Evolutionary conservation across 2,888 invertebrate genomes (phyloP), one percentile per base, ranked within the genome.

Genomic region (Clunio marinus): DNA sequence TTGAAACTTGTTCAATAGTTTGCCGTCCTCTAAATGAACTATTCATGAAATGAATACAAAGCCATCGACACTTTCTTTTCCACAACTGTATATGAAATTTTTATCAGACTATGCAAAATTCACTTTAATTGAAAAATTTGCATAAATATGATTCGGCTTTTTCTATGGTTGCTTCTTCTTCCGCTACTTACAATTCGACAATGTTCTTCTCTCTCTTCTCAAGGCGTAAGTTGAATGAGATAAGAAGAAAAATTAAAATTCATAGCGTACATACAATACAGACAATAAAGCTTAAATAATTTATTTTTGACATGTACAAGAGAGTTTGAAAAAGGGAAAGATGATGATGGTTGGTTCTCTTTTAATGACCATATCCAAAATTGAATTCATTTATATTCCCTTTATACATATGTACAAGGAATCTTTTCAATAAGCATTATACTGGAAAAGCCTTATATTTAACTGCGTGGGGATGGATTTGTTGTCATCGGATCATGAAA

Each of bases 101-200:
- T 32, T 32, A 32, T 10, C 32, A 32, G 4, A 32, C 32, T 32
- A 45, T 7, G 13, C 8, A 45, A 15, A 7, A 15, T 45, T 45
- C 45, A 45, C 5, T 10, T 25, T 57, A 57, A 57, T 57, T 57
- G 57, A 57, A 57, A 57, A 57, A 57, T 57, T 57, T 57, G 27
- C 57, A 57, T 57, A 27, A 27, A 17, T 57, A 51, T 17, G 45
- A 15, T 45, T 45, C 13, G 7, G 45, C 45, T 45, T 20, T 51
- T 51, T 32, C 10, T 32, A n/a, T n/a, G n/a, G n/a, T n/a, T 22
- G 51, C 51, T 51, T 17, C 20, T 51, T 17, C 22, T 8, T 4
- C 17, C 8, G 51, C 51, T 32, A 7, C 7, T 32, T 8, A 8
- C 13, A 13, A 32, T 32, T 5, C 35, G 5, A 32, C 35, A 32